Conservation (phyloP, 2,888 invertebrate genomes). For the Dyspetes luteomarginatus region DNA sequence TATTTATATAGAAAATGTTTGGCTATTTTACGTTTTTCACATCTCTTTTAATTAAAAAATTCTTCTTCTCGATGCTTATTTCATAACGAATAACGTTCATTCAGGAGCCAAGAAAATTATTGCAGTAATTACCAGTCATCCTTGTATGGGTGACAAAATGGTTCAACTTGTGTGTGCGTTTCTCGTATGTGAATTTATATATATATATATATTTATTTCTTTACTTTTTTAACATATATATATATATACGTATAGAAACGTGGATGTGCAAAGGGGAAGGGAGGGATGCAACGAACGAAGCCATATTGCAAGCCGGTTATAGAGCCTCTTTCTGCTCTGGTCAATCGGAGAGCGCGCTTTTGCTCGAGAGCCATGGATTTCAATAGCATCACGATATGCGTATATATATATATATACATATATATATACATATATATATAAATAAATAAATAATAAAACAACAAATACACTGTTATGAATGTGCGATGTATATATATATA, state of each 20-base stretch:
- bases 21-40: background rate
- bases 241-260: too few species aligned
- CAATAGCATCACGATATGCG: conserved; percentile 51
- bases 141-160: too few species aligned
- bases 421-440: too few species aligned
- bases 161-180: background rate
- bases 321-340: conserved; percentile 55
- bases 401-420: conserved; percentile 10
- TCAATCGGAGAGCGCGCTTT: conserved; percentile 59
- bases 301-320: conserved; percentile 65
- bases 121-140: conserved; percentile 40
- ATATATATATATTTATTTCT: background rate
- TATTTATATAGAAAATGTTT: too few species aligned
- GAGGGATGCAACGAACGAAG: conserved; percentile 58
- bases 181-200: background rate
- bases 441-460: too few species aligned
- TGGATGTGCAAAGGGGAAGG: background rate
- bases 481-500: conserved; percentile 20
- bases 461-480: too few species aligned
- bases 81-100: conserved; percentile 59
- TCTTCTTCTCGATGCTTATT: too few species aligned
- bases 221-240: background rate
- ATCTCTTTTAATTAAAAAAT: background rate
- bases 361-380: conserved; percentile 55
- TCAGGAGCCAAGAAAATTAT: conserved; percentile 46